phyloP scores from a whole-genome alignment of 1,140 invertebrate genomes.

The Drosophila jambulina region DNA sequence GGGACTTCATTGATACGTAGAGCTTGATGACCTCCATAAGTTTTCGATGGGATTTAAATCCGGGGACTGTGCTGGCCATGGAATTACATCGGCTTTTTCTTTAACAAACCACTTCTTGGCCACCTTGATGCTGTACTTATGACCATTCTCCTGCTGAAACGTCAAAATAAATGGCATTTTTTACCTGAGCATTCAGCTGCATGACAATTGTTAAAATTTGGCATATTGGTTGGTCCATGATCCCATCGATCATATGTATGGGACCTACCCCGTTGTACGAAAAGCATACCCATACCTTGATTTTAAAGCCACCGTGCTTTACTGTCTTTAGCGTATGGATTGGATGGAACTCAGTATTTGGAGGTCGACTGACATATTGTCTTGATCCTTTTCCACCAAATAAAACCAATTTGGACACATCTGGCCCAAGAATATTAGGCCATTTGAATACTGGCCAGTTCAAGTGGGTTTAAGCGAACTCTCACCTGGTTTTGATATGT shows the following conservation, averaged over 20 bases:
- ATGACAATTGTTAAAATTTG: too few species aligned
- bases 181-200: too few species aligned
- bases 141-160: too few species aligned
- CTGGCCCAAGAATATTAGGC: conserved; percentile 1
- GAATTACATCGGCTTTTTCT: not conserved
- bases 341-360: not conserved
- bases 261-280: conserved; percentile 5
- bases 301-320: too few species aligned
- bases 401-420: not conserved
- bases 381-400: not conserved
- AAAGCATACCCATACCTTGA: too few species aligned
- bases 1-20: not conserved
- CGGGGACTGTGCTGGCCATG: conserved; percentile 1
- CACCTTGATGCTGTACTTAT: too few species aligned
- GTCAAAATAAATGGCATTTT: too few species aligned
- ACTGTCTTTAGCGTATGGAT: too few species aligned
- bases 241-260: conserved; percentile 2
- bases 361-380: not conserved
- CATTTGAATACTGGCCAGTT: not conserved
- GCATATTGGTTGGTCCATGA: not conserved
- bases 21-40: not conserved
- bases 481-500: too few species aligned
- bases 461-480: not conserved
- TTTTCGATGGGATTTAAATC: conserved; percentile 8
- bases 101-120: too few species aligned